phyloP scores from a whole-genome alignment of 2,113 vertebrate genomes.

The Cottus gobio region DNA sequence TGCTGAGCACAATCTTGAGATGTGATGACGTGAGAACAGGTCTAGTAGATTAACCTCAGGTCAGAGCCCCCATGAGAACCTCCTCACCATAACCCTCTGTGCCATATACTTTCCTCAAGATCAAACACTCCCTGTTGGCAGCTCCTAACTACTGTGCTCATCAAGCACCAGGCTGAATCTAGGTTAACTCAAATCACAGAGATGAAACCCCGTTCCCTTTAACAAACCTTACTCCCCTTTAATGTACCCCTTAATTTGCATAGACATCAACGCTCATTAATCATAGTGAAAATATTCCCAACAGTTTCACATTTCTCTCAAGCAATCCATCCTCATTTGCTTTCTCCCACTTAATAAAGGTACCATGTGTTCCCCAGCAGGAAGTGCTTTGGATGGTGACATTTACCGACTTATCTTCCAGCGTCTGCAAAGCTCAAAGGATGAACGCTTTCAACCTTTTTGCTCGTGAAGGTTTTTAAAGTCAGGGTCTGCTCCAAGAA shows the following conservation, averaged over 20 bases:
- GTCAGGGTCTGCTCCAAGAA: slow-evolving; percentile 2
- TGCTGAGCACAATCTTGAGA: background rate
- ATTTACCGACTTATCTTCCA: slow-evolving; percentile 9
- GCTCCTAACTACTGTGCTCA: slow-evolving; percentile 11
- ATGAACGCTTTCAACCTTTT: background rate
- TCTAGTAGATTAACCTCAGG: slow-evolving; percentile 32
- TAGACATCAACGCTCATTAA: slow-evolving; percentile 57
- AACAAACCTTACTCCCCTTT: slow-evolving; percentile 33
- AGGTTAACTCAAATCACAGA: slow-evolving; percentile 54
- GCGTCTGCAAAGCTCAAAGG: background rate
- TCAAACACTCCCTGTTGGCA: slow-evolving; percentile 35
- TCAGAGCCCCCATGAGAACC: background rate
- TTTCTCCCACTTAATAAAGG: slow-evolving; percentile 47
- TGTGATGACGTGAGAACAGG: background rate
- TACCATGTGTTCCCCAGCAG: background rate
- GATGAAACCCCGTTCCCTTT: slow-evolving; percentile 38
- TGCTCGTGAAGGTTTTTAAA: background rate
- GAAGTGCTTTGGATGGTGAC: slow-evolving; percentile 14
- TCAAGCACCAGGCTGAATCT: slow-evolving; percentile 35
- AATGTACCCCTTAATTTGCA: slow-evolving; percentile 36
- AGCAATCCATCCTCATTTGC: slow-evolving; percentile 49
- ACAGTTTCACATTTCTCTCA: slow-evolving; percentile 35
- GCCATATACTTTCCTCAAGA: slow-evolving; percentile 29
- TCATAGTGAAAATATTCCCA: slow-evolving; percentile 59
- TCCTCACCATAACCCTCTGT: background rate